These are phyloP conservation scores for Neuroscelio doddi DNA, from an alignment of 2,888 invertebrate species.

Conservation along the genomic window DNA sequence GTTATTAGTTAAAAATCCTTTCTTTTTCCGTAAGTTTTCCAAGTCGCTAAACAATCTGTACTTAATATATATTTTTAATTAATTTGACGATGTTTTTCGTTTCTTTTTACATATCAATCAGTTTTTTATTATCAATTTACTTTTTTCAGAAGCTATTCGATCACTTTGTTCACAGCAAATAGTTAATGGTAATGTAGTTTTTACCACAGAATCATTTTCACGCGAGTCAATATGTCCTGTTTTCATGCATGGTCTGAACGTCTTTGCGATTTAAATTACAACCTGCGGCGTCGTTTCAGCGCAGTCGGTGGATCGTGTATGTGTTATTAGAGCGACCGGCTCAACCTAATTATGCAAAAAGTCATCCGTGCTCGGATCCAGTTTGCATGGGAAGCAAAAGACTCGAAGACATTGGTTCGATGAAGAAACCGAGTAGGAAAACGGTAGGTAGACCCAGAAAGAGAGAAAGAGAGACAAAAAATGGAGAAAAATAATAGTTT, in stretches of 20 bases:
- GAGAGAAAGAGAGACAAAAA: conserved; percentile 28
- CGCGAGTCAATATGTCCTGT: conserved; percentile 37
- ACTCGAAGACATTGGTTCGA: conserved; percentile 34
- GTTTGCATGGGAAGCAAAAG: conserved; percentile 41
- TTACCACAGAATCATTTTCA: conserved; percentile 23
- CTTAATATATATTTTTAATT: no score
- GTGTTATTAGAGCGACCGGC: conserved; percentile 61
- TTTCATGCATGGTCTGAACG: conserved; percentile 23
- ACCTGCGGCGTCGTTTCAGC: conserved; percentile 51
- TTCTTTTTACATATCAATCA: no score
- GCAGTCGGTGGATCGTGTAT: conserved; percentile 50
- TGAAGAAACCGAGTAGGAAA: background rate
- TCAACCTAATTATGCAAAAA: conserved; percentile 63
- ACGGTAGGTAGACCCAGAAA: background rate
- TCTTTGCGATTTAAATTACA: conserved; percentile 57
- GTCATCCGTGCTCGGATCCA: conserved; percentile 45
- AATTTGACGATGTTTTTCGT: no score
- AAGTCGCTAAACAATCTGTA: no score
- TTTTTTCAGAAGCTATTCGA: no score
- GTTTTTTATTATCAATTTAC: no score
- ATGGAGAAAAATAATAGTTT: conserved; percentile 55
- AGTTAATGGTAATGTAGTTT: conserved; percentile 19
- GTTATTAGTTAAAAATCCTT: no score
- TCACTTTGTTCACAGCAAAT: no score
- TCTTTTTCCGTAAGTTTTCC: no score